These are phyloP conservation scores for Limnothrissa miodon DNA, from an alignment of 2,113 vertebrate genomes.

Conservation along the genomic window DNA sequence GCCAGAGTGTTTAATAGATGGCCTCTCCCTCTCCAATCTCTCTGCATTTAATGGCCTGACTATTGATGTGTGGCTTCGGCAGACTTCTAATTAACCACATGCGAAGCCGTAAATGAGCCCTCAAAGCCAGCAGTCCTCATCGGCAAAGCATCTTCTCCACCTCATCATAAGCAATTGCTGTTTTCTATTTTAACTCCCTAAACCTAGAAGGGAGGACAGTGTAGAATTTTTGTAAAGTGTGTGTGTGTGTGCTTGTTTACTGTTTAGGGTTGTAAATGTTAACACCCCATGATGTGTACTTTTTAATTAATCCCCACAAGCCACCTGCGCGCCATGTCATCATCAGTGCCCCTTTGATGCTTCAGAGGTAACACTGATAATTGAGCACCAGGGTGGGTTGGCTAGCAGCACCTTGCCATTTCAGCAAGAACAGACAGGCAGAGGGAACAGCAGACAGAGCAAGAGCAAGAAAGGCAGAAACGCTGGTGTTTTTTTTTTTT, in stretches of 20 bases:
- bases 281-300: slow-evolving; percentile 57
- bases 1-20: background rate
- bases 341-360: slow-evolving; percentile 60
- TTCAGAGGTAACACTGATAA: slow-evolving; percentile 55
- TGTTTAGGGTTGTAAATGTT: slow-evolving; percentile 52
- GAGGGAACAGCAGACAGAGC: background rate
- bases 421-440: slow-evolving; percentile 26
- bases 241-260: background rate
- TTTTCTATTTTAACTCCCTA: background rate
- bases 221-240: background rate
- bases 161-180: background rate
- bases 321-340: slow-evolving; percentile 53
- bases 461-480: background rate
- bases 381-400: slow-evolving; percentile 58
- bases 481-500: background rate
- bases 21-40: background rate
- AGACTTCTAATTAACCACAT: background rate
- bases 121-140: background rate
- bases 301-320: slow-evolving; percentile 67
- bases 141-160: background rate
- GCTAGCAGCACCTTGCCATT: slow-evolving; percentile 41
- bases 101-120: background rate
- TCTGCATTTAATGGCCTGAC: background rate
- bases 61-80: background rate
- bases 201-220: background rate